Evolutionary conservation across 1,140 invertebrate species (phyloP).

Genomic region (Drosophila obscura): DNA sequence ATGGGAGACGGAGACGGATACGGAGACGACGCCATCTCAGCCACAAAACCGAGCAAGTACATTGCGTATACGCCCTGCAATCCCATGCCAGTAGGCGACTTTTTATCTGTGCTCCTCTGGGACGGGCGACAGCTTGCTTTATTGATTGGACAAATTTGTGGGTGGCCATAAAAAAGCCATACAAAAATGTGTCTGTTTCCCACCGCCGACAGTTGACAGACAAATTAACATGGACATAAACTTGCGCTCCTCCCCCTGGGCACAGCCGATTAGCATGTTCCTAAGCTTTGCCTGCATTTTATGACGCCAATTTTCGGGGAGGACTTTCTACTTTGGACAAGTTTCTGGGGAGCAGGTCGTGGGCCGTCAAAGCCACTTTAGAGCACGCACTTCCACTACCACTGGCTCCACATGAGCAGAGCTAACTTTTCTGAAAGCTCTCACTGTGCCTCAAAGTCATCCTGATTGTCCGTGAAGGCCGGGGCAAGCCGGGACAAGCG

Average conservation of each 20-base stretch:
- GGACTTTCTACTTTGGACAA: constrained; percentile 35
- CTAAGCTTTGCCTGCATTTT: constrained; percentile 34
- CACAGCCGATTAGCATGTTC: constrained; percentile 66
- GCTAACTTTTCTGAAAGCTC: constrained; percentile 27
- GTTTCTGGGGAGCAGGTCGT: constrained; percentile 12
- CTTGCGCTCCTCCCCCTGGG: constrained; percentile 16
- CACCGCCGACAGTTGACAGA: constrained; percentile 54
- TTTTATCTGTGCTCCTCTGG: constrained; percentile 30
- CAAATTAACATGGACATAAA: constrained; percentile 71
- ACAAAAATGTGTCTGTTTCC: constrained; percentile 35
- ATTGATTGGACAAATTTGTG: constrained; percentile 57
- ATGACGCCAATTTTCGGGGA: constrained; percentile 39
- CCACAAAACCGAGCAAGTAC: neutral
- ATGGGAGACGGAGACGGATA: constrained; percentile 7
- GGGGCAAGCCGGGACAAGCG: neutral
- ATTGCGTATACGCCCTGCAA: constrained; percentile 48
- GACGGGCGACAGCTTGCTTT: constrained; percentile 34
- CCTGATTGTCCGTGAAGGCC: constrained; percentile 40
- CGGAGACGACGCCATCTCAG: neutral
- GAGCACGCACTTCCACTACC: constrained; percentile 7
- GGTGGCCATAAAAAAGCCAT: constrained; percentile 44
- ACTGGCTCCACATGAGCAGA: constrained; percentile 12
- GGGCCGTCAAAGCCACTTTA: constrained; percentile 38
- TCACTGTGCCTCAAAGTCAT: constrained; percentile 48
- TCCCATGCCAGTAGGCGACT: constrained; percentile 21